phyloP scores from a whole-genome alignment of 2,888 invertebrate species.

The Cheilosia pagana region DNA sequence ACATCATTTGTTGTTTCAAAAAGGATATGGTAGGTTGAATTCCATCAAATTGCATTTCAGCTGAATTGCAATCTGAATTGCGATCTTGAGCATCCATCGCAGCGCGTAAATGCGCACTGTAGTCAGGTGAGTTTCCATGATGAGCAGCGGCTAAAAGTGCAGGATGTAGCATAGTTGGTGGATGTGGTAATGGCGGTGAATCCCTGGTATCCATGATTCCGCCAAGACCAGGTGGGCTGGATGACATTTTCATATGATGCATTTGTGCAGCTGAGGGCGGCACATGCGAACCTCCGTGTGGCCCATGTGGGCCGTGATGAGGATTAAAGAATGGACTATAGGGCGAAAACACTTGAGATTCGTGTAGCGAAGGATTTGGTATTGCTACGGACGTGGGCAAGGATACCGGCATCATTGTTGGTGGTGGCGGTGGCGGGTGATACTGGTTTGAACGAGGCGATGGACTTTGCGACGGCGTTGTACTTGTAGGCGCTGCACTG shows the following conservation, averaged over 20 bases:
- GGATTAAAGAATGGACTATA: conserved; percentile 94
- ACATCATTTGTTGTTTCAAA: conserved; percentile 85
- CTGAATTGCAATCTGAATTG: conserved; percentile 95
- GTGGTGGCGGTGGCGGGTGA: conserved; percentile 86
- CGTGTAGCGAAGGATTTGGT: conserved; percentile 97
- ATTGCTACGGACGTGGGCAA: conserved; percentile 98
- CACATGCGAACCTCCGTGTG: conserved; percentile 84
- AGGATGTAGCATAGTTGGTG: conserved; percentile 93
- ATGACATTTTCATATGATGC: conserved; percentile 83
- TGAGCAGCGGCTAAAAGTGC: conserved; percentile 93
- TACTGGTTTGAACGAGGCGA: conserved; percentile 87
- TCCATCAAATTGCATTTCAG: conserved; percentile 95
- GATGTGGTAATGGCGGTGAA: conserved; percentile 93
- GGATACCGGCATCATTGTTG: conserved; percentile 93
- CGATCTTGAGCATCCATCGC: conserved; percentile 93
- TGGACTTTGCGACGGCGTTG: conserved; percentile 85
- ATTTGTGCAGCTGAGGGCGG: conserved; percentile 83
- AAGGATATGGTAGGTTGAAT: conserved; percentile 98
- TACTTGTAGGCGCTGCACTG: conserved; percentile 83
- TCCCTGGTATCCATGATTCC: conserved; percentile 88
- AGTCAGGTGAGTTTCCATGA: conserved; percentile 92
- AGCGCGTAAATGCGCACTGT: conserved; percentile 87
- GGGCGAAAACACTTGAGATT: conserved; percentile 96
- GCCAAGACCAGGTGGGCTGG: conserved; percentile 87
- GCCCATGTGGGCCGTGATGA: conserved; percentile 84